phyloP scores from a whole-genome alignment of 2,113 vertebrate genomes.

The Hemiprocne comata region DNA sequence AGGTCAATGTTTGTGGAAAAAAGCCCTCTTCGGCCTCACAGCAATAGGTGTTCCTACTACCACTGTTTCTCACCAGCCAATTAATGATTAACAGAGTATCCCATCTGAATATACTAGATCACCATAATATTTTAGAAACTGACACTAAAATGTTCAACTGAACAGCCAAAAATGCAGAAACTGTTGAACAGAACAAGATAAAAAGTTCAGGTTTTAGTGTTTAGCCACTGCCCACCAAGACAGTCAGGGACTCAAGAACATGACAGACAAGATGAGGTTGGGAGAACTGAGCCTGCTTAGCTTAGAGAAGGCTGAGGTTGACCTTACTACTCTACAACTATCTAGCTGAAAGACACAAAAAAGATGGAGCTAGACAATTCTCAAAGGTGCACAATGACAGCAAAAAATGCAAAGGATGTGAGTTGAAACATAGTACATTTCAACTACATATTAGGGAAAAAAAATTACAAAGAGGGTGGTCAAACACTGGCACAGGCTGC shows the following conservation, averaged over 20 bases:
- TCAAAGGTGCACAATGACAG: background rate
- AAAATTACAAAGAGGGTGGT: background rate
- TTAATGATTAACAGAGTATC: background rate
- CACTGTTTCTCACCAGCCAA: background rate
- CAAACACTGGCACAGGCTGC: background rate
- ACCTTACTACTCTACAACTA: background rate
- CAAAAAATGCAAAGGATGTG: background rate
- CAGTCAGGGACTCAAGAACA: background rate
- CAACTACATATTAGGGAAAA: background rate
- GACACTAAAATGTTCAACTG: background rate
- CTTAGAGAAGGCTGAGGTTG: background rate
- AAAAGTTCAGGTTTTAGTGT: background rate
- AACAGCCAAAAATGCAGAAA: background rate
- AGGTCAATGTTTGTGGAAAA: background rate
- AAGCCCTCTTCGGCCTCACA: background rate
- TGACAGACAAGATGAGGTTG: accelerated
- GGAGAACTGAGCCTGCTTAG: background rate
- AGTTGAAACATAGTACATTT: background rate
- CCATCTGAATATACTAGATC: background rate
- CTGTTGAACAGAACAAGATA: background rate
- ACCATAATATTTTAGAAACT: background rate
- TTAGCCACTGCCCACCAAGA: background rate
- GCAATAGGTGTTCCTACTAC: background rate
- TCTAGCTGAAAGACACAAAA: background rate
- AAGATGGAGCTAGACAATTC: background rate